Evolutionary conservation across 2,113 vertebrate genomes (phyloP), one percentile per base, ranked within the genome.

Genomic region (human (Homo sapiens)): DNA sequence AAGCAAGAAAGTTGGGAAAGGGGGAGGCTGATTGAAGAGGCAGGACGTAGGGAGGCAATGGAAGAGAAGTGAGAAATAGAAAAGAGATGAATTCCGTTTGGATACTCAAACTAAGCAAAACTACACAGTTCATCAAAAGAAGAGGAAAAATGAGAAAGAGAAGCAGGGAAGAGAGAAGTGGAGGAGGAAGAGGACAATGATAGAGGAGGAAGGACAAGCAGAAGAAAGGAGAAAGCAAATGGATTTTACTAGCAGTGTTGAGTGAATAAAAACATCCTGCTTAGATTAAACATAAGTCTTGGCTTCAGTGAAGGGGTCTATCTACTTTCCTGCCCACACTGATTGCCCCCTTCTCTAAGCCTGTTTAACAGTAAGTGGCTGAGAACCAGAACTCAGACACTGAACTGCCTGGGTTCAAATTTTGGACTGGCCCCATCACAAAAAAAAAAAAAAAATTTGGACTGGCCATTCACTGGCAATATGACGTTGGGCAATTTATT

Each of bases 21-120:
- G 38, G 0, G 1, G 16, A 80, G 52, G 17, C 30, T 30, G 10
- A 14, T 5, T 22, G 27, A 4, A 45, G 22, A 40, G 30, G 52
- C 27, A 3, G 64, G n/a, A 8, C 8, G 0, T 3, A 23, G 2
- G 20, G 4, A 18, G 13, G 61, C 6, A 0, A 10, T 8, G 20
- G 43, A 13, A 52, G n/a, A 61, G 10, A 4, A 12, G 30, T 38
- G 45, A 48, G 52, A 66, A 50, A n/a, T 1, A 52, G 43, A 90
- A 35, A 35, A 16, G 10, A 32, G 23, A 7, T 17, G 43, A 25
- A 5, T 75, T 89, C 32, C 16, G 10, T 59, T 16, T 50, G 59
- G 22, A 8, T 20, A 5, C 18, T 35, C 52, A 55, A 11, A 61
- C 32, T 35, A 27, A 35, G 23, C 57, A 84, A 72, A 83, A 27